These are phyloP conservation scores for Ceyx erithaca DNA, from an alignment of 2,797 vertebrate genomes.

Conservation along the genomic window DNA sequence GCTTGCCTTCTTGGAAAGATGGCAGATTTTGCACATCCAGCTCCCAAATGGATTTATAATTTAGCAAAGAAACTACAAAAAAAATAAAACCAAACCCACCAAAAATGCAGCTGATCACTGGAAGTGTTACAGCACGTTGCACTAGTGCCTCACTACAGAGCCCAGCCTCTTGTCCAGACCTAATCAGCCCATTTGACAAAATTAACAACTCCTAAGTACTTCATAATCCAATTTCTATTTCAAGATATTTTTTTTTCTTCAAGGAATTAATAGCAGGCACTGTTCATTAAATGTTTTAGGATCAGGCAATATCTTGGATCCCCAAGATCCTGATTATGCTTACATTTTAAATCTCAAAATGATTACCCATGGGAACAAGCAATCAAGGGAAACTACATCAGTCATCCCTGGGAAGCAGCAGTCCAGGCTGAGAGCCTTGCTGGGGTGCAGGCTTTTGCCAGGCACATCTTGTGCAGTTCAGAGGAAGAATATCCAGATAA, in stretches of 20 bases:
- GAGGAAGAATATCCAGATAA: neutral
- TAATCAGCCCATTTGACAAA: neutral
- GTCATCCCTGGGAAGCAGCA: neutral
- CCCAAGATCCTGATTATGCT: neutral
- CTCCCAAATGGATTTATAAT: constrained; percentile 41
- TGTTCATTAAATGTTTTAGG: neutral
- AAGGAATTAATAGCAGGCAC: neutral
- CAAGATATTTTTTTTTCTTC: neutral
- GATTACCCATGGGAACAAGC: neutral
- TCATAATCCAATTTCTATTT: neutral
- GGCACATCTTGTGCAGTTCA: neutral
- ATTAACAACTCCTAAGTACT: neutral
- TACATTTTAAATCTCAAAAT: neutral
- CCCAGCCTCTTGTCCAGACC: neutral
- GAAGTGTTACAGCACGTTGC: constrained; percentile 12
- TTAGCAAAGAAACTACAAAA: neutral
- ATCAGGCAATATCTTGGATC: neutral
- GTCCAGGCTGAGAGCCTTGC: neutral
- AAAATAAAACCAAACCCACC: too few species aligned
- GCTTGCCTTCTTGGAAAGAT: neutral
- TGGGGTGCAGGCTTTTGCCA: neutral
- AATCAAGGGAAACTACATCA: neutral
- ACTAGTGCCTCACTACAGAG: neutral
- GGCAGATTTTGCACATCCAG: constrained; percentile 24
- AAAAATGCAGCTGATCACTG: neutral